These are phyloP conservation scores for Heliconius charithonia DNA, from an alignment of 2,888 invertebrate genomes.

Conservation along the genomic window DNA sequence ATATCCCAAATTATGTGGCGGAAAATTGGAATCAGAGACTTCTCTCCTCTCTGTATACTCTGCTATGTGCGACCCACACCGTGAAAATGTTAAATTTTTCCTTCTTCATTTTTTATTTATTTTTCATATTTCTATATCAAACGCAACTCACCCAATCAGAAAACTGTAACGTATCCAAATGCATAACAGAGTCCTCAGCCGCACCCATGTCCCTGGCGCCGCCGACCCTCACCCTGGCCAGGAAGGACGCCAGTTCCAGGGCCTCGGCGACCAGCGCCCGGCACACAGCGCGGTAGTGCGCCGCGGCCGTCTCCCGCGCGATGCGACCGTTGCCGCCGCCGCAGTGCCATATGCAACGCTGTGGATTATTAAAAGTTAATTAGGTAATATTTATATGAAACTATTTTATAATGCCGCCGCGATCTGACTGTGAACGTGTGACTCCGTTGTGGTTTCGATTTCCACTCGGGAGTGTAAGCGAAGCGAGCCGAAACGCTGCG, in stretches of 20 bases:
- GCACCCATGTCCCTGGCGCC: slow-evolving; percentile 87
- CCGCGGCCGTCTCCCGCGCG: slow-evolving; percentile 85
- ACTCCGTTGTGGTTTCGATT: too few relatives aligned
- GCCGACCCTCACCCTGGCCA: slow-evolving; percentile 89
- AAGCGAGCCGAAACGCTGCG: too few relatives aligned
- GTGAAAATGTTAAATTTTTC: too few relatives aligned
- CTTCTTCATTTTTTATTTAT: not conserved
- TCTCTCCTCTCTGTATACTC: too few relatives aligned
- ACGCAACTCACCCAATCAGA: slow-evolving; percentile 92
- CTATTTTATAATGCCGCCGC: too few relatives aligned
- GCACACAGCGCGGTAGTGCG: slow-evolving; percentile 96
- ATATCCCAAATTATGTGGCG: too few relatives aligned
- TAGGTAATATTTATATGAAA: not conserved
- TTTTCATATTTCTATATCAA: not conserved
- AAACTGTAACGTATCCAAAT: slow-evolving; percentile 92
- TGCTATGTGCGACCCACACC: too few relatives aligned
- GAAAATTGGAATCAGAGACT: too few relatives aligned
- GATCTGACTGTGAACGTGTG: too few relatives aligned
- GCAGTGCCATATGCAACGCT: slow-evolving; percentile 80
- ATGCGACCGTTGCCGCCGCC: slow-evolving; percentile 73
- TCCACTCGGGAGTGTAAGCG: too few relatives aligned
- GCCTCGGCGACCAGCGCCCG: slow-evolving; percentile 96
- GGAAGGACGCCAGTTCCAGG: slow-evolving; percentile 93
- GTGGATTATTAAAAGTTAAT: slow-evolving; percentile 39
- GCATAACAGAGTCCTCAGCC: slow-evolving; percentile 86